phyloP scores from a whole-genome alignment of 1,140 invertebrate genomes.

The Cecropterus lyciades region DNA sequence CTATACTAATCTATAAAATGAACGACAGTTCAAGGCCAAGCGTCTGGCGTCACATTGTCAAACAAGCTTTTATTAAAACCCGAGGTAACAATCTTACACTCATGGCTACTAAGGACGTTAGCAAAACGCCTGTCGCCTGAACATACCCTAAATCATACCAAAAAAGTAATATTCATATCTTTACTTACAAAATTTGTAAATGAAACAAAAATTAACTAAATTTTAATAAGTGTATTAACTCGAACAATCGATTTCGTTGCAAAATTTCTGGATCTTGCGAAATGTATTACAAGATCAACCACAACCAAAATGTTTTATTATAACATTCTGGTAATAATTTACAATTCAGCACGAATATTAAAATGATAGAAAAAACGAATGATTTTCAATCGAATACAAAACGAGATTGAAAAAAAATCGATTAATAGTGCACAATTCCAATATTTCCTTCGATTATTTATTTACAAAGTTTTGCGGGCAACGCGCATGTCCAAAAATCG shows the following conservation, averaged over 20 bases:
- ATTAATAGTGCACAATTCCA: not conserved
- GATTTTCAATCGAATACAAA: not conserved
- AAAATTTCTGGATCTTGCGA: not conserved
- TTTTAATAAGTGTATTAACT: not conserved
- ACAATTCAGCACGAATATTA: not conserved
- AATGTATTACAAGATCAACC: not conserved
- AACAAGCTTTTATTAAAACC: too few species aligned
- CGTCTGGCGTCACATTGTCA: too few species aligned
- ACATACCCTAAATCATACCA: too few species aligned
- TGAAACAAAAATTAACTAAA: not conserved
- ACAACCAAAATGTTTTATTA: not conserved
- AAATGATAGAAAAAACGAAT: not conserved
- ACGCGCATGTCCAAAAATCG: not conserved
- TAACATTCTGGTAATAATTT: not conserved
- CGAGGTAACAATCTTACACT: too few species aligned
- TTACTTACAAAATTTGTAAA: constrained; percentile 7
- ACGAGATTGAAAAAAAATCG: not conserved
- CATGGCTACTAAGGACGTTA: too few species aligned
- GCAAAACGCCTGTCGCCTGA: too few species aligned
- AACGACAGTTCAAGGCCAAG: too few species aligned
- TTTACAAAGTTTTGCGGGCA: not conserved
- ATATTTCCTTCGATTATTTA: not conserved
- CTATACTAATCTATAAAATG: too few species aligned
- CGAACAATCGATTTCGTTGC: not conserved
- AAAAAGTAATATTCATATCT: not conserved